phyloP scores from a whole-genome alignment of 2,113 vertebrate species.

The Tragelaphus imberbis region DNA sequence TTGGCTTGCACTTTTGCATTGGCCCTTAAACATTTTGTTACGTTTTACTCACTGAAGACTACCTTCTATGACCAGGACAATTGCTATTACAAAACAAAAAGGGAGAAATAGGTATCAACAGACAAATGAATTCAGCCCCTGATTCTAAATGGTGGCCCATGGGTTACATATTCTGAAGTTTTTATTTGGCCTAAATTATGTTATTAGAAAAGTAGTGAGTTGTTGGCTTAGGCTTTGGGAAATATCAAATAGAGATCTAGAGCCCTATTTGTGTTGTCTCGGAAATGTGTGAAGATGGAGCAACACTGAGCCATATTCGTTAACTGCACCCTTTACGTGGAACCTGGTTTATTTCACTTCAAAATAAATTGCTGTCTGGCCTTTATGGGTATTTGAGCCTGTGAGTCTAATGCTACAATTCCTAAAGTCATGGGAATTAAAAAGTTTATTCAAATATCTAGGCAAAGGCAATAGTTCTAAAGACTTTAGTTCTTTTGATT shows the following conservation, averaged over 20 bases:
- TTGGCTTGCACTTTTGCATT: background rate
- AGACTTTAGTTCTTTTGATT: background rate
- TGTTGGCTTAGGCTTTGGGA: background rate
- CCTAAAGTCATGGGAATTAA: background rate
- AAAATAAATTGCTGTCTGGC: background rate
- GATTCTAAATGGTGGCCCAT: background rate
- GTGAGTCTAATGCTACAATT: background rate
- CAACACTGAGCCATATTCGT: background rate
- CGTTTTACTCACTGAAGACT: conserved; percentile 1
- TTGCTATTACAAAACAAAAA: background rate
- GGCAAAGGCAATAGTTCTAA: background rate
- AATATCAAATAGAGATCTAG: background rate
- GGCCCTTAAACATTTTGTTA: background rate
- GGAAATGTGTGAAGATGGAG: background rate
- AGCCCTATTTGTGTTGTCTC: background rate
- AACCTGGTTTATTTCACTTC: background rate
- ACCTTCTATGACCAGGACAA: background rate
- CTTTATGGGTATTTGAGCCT: background rate
- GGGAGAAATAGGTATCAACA: background rate
- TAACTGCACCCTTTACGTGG: background rate
- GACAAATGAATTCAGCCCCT: background rate
- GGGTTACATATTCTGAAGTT: background rate
- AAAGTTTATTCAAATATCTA: background rate
- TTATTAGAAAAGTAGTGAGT: background rate
- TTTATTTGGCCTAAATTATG: background rate